These are phyloP conservation scores for Thamnaconus septentrionalis DNA, from an alignment of 2,113 vertebrate genomes.

Conservation along the genomic window DNA sequence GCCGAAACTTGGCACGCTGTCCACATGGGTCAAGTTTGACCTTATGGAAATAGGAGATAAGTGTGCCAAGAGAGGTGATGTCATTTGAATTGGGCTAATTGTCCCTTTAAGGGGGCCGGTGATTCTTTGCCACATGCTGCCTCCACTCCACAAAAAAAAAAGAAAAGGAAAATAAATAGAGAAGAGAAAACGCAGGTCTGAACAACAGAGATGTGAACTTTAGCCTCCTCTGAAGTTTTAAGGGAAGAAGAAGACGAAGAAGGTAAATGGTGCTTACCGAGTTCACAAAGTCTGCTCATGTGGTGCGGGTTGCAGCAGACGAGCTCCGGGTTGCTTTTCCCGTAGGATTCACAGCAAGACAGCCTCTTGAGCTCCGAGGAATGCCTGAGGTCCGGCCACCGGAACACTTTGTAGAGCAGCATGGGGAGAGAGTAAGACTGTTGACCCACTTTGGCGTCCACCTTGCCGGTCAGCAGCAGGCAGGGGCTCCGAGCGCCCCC, in stretches of 20 bases:
- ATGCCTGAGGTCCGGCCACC: conserved; percentile 96
- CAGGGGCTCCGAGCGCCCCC: conserved; percentile 90
- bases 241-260: too few relatives aligned
- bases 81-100: conserved; percentile 59
- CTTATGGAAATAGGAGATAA: conserved; percentile 52
- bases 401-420: conserved; percentile 95
- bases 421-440: conserved; percentile 88
- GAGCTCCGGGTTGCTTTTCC: conserved; percentile 89
- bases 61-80: conserved; percentile 43
- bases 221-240: background rate
- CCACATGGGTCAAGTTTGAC: conserved; percentile 42
- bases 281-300: conserved; percentile 95
- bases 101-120: conserved; percentile 20
- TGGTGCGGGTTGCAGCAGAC: conserved; percentile 98
- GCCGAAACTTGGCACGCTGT: conserved; percentile 22
- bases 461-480: conserved; percentile 86
- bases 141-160: conserved; percentile 3
- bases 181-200: background rate
- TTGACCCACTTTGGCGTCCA: conserved; percentile 87
- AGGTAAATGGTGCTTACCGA: conserved; percentile 78
- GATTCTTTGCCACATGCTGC: conserved; percentile 24
- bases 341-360: conserved; percentile 93
- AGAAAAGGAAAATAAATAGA: too few relatives aligned
- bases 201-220: conserved; percentile 23
- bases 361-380: conserved; percentile 93